Evolutionary conservation across 1,140 invertebrate species (phyloP).

Genomic region (Drosophila truncata): DNA sequence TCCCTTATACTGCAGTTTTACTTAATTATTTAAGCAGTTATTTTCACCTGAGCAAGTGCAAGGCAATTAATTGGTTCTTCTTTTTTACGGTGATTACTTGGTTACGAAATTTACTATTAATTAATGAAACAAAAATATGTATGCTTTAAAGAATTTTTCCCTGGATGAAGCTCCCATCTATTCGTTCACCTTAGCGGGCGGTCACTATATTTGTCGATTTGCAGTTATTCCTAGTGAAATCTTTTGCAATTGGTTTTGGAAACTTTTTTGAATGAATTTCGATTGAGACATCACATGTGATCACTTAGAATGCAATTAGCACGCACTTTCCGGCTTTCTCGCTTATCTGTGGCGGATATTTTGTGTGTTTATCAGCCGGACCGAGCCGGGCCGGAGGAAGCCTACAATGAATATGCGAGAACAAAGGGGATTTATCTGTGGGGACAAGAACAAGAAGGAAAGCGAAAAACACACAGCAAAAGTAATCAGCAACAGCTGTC

Average conservation of each 20-base stretch:
- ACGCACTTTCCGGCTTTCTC: constrained; percentile 21
- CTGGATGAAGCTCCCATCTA: not conserved
- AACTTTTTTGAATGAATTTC: constrained; percentile 4
- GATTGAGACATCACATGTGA: constrained; percentile 16
- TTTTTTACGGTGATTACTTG: not conserved
- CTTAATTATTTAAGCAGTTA: not conserved
- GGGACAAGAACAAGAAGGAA: constrained; percentile 7
- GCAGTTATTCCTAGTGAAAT: not conserved
- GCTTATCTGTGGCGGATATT: constrained; percentile 17
- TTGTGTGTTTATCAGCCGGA: constrained; percentile 31
- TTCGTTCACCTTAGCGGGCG: not conserved
- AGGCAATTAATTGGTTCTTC: constrained; percentile 3
- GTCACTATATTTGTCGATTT: constrained; percentile 1
- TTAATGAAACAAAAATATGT: not conserved
- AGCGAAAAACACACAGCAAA: constrained; percentile 14
- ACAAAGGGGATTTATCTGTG: constrained; percentile 41
- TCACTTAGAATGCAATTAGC: constrained; percentile 30
- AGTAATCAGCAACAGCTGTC: constrained; percentile 50
- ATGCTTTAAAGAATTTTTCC: not conserved
- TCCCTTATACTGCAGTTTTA: constrained; percentile 19
- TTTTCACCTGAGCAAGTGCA: constrained; percentile 26
- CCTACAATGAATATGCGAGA: not conserved
- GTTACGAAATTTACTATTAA: not conserved
- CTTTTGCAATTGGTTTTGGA: constrained; percentile 10
- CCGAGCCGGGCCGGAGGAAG: not conserved